Evolutionary conservation across 2,888 invertebrate species (phyloP), one percentile per base, ranked within the genome.

Genomic region (Chloromyia formosa): DNA sequence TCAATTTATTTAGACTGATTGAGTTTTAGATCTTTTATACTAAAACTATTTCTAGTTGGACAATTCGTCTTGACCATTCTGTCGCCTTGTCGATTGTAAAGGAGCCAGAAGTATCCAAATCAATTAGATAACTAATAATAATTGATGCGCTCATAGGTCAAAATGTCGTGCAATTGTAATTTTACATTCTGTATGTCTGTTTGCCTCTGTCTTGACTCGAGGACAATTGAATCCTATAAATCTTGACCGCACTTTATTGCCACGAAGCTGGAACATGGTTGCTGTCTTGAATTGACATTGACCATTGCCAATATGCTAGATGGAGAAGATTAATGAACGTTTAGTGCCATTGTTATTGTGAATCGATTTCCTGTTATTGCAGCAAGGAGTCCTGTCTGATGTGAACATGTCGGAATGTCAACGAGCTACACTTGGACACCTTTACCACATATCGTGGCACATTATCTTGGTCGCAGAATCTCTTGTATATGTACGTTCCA

Each of bases 291-390:
- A 58, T 1, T 27, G 71, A 56, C 71, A 71, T 71, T 71, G 71
- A 71, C 71, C 71, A 71, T 71, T 71, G 58, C 58, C 71, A 71
- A 71, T 71, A 71, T 71, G 56, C 58, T 40, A 14, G 58, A 18
- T 20, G 58, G 42, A 20, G 56, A 66, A 71, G 71, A 71, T 71
- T 71, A 71, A 71, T 71, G 71, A 56, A 40, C 58, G 40, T 40
- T 71, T 71, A 71, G 56, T 71, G 71, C 56, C 40, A 58, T 56
- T 71, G 71, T 71, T 71, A 71, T 71, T 71, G 71, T 58, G 10
- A 71, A 71, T 71, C 71, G 71, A 71, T 71, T 71, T 71, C 20
- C 56, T 71, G 71, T 71, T 71, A 71, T 42, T 56, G 56, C 71
- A 71, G 20, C 71, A 71, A 71, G 20, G 35, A 58, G 20, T 35